These are phyloP conservation scores for Raphicerus campestris DNA, from an alignment of 2,113 vertebrate genomes.

Conservation along the genomic window DNA sequence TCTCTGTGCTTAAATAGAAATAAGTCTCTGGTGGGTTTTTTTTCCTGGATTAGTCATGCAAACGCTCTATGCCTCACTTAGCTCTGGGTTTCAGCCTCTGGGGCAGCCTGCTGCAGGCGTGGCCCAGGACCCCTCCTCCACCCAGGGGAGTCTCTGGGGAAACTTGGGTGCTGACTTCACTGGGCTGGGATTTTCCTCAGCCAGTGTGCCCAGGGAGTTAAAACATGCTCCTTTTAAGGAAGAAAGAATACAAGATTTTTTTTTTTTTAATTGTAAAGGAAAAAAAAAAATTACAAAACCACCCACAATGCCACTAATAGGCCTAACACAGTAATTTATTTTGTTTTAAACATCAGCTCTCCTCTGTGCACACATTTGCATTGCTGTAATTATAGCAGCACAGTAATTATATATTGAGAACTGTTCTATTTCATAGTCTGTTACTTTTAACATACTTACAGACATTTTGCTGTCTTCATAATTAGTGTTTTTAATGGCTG, in stretches of 20 bases:
- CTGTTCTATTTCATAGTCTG: background rate
- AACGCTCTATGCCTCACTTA: conserved; percentile 35
- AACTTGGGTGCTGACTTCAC: background rate
- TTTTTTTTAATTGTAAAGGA: background rate
- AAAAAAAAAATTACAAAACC: conserved; percentile 20
- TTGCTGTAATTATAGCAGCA: background rate
- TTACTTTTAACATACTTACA: background rate
- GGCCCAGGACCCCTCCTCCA: background rate
- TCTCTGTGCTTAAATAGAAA: conserved; percentile 65
- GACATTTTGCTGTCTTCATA: background rate
- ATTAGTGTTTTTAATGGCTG: background rate
- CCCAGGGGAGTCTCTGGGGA: background rate
- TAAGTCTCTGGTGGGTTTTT: conserved; percentile 48
- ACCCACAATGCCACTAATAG: background rate
- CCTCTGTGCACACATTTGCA: background rate
- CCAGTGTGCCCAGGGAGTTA: background rate
- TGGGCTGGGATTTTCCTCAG: conserved; percentile 55
- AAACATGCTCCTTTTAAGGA: conserved; percentile 40
- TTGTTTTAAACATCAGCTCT: conserved; percentile 24
- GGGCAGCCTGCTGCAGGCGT: background rate
- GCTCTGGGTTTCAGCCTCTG: background rate
- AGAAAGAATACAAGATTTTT: background rate
- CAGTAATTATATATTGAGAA: background rate
- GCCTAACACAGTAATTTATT: background rate
- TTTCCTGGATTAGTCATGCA: conserved; percentile 59